Conservation (phyloP, 2,113 vertebrate genomes). For the Malurus alboscapulatus region DNA sequence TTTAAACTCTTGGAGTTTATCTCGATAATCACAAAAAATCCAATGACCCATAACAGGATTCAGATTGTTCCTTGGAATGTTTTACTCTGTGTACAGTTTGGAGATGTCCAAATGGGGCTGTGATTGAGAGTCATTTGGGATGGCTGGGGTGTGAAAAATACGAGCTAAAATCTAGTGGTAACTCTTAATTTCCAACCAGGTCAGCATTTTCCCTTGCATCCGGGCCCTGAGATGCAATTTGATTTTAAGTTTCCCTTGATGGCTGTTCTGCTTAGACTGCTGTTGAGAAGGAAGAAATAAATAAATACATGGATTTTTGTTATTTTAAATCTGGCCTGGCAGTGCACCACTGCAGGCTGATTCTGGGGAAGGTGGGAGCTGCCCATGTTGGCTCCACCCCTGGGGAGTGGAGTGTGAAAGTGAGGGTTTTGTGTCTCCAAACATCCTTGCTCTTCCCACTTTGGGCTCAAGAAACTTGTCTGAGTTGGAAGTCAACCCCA, state of each 20-base stretch:
- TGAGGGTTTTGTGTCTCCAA: background rate
- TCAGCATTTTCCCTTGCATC: background rate
- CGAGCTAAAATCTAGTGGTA: accelerated
- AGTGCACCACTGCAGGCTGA: background rate
- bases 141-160: background rate
- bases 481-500: background rate
- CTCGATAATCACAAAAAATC: background rate
- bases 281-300: background rate
- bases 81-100: background rate
- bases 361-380: background rate
- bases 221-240: background rate
- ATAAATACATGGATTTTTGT: background rate
- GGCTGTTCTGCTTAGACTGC: background rate
- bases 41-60: background rate
- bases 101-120: background rate
- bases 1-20: background rate
- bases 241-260: background rate
- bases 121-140: background rate
- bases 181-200: background rate
- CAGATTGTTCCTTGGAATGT: background rate
- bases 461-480: background rate
- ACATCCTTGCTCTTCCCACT: background rate
- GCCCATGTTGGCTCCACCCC: accelerated
- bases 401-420: background rate
- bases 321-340: background rate